A percentile compares a stretch with the other conserved stretches of the same genome.
These are phyloP conservation scores for Pogona vitticeps DNA, from an alignment of 2,113 vertebrate species.

Conservation along the genomic window DNA sequence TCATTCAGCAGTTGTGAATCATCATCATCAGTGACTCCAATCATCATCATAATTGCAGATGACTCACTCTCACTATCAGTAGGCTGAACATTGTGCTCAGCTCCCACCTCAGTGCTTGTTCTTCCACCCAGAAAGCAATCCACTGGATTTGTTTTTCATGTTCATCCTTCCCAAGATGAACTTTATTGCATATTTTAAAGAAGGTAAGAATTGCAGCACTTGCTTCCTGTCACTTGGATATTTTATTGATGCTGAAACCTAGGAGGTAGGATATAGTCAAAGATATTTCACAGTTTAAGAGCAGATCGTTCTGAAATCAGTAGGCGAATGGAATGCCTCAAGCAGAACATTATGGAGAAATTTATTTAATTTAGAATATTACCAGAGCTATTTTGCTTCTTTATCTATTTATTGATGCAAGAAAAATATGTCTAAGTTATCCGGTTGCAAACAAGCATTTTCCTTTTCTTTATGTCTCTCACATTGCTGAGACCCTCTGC, in stretches of 20 bases:
- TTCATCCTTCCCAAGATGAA: background rate
- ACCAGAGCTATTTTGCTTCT: background rate
- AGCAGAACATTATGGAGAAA: background rate
- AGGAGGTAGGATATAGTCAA: background rate
- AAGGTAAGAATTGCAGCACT: background rate
- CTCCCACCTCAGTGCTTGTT: background rate
- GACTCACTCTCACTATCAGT: no score
- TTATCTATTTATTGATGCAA: background rate
- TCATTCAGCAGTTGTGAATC: no score
- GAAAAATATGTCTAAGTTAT: background rate
- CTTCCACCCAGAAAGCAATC: background rate
- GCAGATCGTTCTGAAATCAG: no score
- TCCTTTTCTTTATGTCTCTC: background rate
- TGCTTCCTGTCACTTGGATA: background rate
- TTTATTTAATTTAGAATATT: background rate
- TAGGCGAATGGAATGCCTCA: no score
- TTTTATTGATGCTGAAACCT: background rate
- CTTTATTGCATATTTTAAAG: background rate
- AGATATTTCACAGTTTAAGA: no score
- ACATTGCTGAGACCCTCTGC: background rate
- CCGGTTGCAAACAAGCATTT: background rate
- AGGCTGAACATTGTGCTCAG: background rate
- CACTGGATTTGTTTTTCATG: background rate
- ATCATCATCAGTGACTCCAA: no score
- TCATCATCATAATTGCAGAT: no score